These are phyloP conservation scores for Syrphus vitripennis DNA, from an alignment of 2,888 invertebrate genomes.

Conservation along the genomic window DNA sequence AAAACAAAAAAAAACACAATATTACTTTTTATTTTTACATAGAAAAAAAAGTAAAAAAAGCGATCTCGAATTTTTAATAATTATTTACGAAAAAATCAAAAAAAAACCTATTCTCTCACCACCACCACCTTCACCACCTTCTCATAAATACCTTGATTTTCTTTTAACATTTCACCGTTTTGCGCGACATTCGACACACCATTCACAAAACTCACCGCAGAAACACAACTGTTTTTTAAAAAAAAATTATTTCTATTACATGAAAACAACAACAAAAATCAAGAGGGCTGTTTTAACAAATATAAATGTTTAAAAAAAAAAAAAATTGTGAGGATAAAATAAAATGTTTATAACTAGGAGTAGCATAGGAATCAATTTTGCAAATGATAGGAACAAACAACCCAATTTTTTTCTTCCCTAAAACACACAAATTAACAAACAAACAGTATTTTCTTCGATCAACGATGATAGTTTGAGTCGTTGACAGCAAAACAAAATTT, in stretches of 20 bases:
- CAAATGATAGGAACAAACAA: constrained; percentile 46
- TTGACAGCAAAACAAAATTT: constrained; percentile 1
- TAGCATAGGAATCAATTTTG: constrained; percentile 66
- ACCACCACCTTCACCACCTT: neutral
- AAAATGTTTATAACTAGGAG: constrained; percentile 57
- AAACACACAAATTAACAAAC: neutral
- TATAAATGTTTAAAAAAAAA: constrained; percentile 56
- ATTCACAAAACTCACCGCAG: constrained; percentile 21
- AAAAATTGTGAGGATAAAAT: constrained; percentile 52
- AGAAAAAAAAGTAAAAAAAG: constrained; percentile 56
- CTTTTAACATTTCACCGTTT: constrained; percentile 13
- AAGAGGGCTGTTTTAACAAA: constrained; percentile 66
- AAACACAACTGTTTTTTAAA: neutral
- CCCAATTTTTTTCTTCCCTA: constrained; percentile 11
- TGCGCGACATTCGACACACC: constrained; percentile 27
- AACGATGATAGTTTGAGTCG: constrained; percentile 14
- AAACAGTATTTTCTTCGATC: constrained; percentile 12
- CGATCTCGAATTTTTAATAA: constrained; percentile 73
- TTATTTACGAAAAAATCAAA: constrained; percentile 51
- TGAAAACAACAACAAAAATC: constrained; percentile 50
- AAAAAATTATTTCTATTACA: constrained; percentile 13
- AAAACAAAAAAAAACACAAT: constrained; percentile 21
- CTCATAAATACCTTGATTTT: constrained; percentile 29
- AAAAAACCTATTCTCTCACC: constrained; percentile 32
- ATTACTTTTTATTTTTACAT: constrained; percentile 41